Base-by-base conservation (phyloP, 2,888 invertebrate genomes). In the Spicauda simplicius region DNA sequence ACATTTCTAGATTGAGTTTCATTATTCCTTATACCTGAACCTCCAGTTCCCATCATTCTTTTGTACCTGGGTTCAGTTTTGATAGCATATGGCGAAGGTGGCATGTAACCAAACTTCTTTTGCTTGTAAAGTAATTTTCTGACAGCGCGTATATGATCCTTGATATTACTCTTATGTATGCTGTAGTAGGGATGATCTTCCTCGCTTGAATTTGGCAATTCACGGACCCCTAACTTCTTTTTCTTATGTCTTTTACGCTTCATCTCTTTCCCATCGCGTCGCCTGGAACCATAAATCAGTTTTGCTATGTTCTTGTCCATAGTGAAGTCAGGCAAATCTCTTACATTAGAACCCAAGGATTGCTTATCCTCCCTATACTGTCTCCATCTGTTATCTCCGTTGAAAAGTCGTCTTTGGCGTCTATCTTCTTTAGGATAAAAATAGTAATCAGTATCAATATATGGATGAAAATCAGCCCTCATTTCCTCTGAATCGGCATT, bases 361-460 rank as follows among this genome's bases (percentile, higher is more conserved):
- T 7, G 16, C 16, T 48, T 16, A 7, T 16, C 48, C 1, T 0
- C 4, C n/a, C 16, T 14, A 16, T 48, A 16, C n/a, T 16, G 4
- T 2, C n/a, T 48, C 48, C 48, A 48, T 48, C 48, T 11, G 41
- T 61, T 52, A 19, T 71, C 77, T 69, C 14, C 19, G 6, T 18
- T 11, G 37, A n/a, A 19, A 7, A 30, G 0, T 25, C 16, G 7
- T 12, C 16, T 0, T 12, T 11, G 18, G 5, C 6, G 45, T n/a
- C 56, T 71, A 45, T 33, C 58, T 8, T 50, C 58, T 3, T 45
- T 8, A n/a, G 7, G 2, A 48, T 74, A 77, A 18, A 75, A 77
- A 45, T 75, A 79, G 68, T 85, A 83, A 67, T 86, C 81, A 58
- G 78, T 71, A 50, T 84, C 84, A 16, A 80, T 68, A 73, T 83